Evolutionary conservation across 2,888 invertebrate genomes (phyloP).

Genomic region (Strigamia maritima): DNA sequence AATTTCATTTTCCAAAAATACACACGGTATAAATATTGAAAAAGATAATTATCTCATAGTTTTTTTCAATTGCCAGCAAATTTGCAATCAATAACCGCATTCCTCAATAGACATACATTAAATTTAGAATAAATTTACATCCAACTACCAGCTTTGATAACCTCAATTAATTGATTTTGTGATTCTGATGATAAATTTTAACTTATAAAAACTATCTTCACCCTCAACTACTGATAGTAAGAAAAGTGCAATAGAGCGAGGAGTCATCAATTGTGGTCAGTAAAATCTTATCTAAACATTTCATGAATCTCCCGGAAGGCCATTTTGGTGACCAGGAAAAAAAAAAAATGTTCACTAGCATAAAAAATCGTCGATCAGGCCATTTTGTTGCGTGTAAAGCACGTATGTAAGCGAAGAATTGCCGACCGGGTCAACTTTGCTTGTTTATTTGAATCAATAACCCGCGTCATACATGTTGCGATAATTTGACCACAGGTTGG

Average conservation of each 20-base stretch:
- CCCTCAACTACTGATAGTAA: not conserved
- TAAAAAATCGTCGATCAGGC: not conserved
- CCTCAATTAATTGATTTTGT: conserved; percentile 6
- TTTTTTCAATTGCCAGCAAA: no score
- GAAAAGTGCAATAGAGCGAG: not conserved
- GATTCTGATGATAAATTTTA: not conserved
- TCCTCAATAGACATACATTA: not conserved
- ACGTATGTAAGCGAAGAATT: not conserved
- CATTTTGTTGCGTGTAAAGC: not conserved
- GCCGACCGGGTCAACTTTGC: not conserved
- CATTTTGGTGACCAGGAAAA: conserved; percentile 4
- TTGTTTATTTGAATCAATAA: conserved; percentile 30
- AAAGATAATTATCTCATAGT: no score
- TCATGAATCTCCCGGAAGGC: not conserved
- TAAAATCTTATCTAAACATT: conserved; percentile 30
- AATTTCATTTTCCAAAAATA: no score
- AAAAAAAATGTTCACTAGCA: not conserved
- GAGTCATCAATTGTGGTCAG: conserved; percentile 8
- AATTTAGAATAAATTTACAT: conserved; percentile 17
- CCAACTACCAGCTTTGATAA: not conserved
- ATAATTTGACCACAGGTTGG: not conserved
- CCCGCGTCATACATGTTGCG: not conserved
- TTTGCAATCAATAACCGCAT: no score
- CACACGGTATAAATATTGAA: no score
- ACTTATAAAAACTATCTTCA: not conserved